These are phyloP conservation scores for Atta texana DNA, from an alignment of 1,140 invertebrate genomes.

Conservation along the genomic window DNA sequence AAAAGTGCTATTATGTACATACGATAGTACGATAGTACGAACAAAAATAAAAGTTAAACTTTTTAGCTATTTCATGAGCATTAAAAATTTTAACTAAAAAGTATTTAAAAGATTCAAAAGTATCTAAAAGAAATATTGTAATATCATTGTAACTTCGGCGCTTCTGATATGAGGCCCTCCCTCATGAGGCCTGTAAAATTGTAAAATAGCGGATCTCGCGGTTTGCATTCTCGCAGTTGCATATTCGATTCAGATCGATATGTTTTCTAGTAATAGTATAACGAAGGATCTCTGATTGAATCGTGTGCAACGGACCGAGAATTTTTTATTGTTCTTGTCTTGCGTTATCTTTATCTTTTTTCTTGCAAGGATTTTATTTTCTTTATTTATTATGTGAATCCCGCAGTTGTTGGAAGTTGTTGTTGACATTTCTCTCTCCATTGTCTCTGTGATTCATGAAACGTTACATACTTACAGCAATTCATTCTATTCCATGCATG, in stretches of 20 bases:
- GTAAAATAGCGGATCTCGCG: too few relatives aligned
- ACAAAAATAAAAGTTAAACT: background rate
- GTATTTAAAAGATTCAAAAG: background rate
- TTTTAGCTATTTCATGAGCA: background rate
- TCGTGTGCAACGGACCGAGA: too few relatives aligned
- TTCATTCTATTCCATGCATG: slow-evolving; percentile 2
- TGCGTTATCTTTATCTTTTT: background rate
- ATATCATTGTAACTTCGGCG: background rate
- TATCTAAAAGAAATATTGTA: background rate
- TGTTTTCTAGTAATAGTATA: too few relatives aligned
- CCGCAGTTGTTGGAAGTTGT: background rate
- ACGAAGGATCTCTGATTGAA: too few relatives aligned
- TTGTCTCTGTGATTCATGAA: background rate
- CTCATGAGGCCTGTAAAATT: too few relatives aligned
- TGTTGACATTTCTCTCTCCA: background rate
- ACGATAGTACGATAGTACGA: background rate
- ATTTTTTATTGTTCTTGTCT: background rate
- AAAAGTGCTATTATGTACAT: background rate
- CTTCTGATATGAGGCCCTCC: too few relatives aligned
- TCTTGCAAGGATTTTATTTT: background rate
- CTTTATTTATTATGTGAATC: background rate
- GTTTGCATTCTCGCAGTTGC: too few relatives aligned
- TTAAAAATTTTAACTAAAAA: background rate
- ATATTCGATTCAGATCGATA: too few relatives aligned
- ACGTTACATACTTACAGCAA: background rate